A percentile compares a stretch with the other conserved stretches of the same genome.
Conservation (phyloP, 2,888 invertebrate species). For the Tiliacea aurago region DNA sequence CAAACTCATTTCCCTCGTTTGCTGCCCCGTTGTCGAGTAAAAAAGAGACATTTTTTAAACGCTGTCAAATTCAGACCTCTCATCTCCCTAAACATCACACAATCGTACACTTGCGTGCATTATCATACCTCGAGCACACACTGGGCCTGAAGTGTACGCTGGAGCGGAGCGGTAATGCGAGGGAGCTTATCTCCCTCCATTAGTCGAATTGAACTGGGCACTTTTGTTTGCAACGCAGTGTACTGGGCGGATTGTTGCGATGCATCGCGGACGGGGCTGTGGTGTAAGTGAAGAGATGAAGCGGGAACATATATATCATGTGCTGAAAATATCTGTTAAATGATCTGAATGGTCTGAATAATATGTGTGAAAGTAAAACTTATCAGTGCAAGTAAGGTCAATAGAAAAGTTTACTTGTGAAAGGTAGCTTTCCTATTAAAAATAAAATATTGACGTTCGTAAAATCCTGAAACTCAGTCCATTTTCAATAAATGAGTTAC, state of each 20-base stretch:
- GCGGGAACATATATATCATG: neutral
- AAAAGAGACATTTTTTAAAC: neutral
- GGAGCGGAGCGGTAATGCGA: slow-evolving; percentile 55
- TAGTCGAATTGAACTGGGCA: slow-evolving; percentile 75
- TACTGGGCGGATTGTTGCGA: slow-evolving; percentile 59
- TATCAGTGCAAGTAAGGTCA: too few relatives aligned
- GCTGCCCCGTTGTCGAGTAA: neutral
- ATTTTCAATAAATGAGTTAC: too few relatives aligned
- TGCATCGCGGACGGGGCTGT: slow-evolving; percentile 47
- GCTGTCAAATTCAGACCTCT: neutral
- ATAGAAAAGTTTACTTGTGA: too few relatives aligned
- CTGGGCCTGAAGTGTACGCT: slow-evolving; percentile 51
- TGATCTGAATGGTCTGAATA: too few relatives aligned
- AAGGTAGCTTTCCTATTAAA: too few relatives aligned
- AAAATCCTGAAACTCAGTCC: neutral
- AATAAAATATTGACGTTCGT: neutral
- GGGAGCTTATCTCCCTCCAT: slow-evolving; percentile 72
- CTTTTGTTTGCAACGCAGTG: slow-evolving; percentile 75
- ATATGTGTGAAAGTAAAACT: too few relatives aligned
- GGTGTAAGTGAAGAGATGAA: slow-evolving; percentile 8
- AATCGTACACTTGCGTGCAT: slow-evolving; percentile 56
- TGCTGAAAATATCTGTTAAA: too few relatives aligned
- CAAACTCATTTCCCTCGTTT: neutral
- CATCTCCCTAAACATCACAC: slow-evolving; percentile 21
- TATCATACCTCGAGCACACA: slow-evolving; percentile 48